Percentiles rank a stretch among this genome's conserved stretches.
These are phyloP conservation scores for Baronia brevicornis DNA, from an alignment of 2,888 invertebrate genomes.

Conservation along the genomic window DNA sequence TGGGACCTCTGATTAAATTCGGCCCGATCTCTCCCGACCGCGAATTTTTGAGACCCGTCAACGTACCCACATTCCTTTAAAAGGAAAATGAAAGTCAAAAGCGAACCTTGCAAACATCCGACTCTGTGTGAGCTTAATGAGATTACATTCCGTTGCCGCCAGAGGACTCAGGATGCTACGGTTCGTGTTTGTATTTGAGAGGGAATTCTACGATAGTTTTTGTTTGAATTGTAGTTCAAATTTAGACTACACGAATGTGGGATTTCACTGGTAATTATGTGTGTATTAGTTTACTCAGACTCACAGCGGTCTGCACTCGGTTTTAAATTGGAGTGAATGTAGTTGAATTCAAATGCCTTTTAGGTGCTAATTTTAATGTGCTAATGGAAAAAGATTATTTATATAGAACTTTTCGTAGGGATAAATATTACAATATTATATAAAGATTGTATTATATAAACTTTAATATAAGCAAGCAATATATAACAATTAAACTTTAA, in stretches of 20 bases:
- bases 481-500: no score
- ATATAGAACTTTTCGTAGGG: no score
- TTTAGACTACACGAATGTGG: slow-evolving; percentile 6
- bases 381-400: no score
- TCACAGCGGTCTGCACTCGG: no score
- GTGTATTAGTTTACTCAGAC: no score
- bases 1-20: slow-evolving; percentile 11
- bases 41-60: slow-evolving; percentile 13
- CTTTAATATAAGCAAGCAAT: no score
- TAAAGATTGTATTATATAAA: no score
- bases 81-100: slow-evolving; percentile 21
- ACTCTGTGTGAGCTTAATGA: slow-evolving; percentile 21
- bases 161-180: slow-evolving; percentile 1
- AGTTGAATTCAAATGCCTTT: no score
- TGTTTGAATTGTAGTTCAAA: slow-evolving; percentile 9
- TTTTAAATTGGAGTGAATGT: no score
- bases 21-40: slow-evolving; percentile 14
- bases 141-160: slow-evolving; percentile 20
- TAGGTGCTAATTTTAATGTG: no score
- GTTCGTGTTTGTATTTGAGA: slow-evolving; percentile 8
- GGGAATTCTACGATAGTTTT: slow-evolving; percentile 13
- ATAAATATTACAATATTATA: no score
- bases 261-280: no score
- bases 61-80: slow-evolving; percentile 13
- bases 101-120: slow-evolving; percentile 22